Percentiles rank a stretch among this genome's conserved stretches.
Evolutionary conservation across 2,888 invertebrate genomes (phyloP).

Genomic region (Pseudolycoriella hygida): DNA sequence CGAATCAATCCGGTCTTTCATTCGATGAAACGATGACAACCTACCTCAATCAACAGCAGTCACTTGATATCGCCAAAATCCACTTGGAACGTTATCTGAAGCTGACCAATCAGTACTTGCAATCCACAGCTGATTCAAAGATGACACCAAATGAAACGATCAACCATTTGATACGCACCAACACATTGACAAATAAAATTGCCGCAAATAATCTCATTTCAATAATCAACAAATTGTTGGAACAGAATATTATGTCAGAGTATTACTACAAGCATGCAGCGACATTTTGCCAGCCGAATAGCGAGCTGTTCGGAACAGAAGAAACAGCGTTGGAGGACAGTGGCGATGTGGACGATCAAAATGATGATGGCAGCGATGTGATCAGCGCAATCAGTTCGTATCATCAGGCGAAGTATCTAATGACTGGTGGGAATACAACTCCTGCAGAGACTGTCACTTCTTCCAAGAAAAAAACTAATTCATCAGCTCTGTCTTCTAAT

Average conservation of each 20-base stretch:
- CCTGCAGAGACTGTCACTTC: too few species aligned
- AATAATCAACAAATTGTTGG: slow-evolving; percentile 16
- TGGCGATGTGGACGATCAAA: background rate
- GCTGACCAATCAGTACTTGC: slow-evolving; percentile 21
- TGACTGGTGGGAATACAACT: too few species aligned
- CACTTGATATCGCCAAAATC: slow-evolving; percentile 24
- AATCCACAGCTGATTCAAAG: slow-evolving; percentile 6
- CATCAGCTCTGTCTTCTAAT: background rate
- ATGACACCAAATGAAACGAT: slow-evolving; percentile 11
- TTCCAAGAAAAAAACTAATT: background rate
- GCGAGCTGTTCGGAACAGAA: background rate
- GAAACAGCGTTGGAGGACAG: background rate
- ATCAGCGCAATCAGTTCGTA: too few species aligned
- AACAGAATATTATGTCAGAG: slow-evolving; percentile 17
- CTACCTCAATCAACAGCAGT: slow-evolving; percentile 20
- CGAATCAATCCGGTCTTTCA: slow-evolving; percentile 20
- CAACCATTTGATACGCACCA: slow-evolving; percentile 15
- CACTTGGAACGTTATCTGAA: slow-evolving; percentile 20
- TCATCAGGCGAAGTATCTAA: too few species aligned
- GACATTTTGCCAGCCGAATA: background rate
- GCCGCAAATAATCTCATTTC: slow-evolving; percentile 16
- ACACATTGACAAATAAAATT: slow-evolving; percentile 16
- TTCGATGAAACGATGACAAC: slow-evolving; percentile 17
- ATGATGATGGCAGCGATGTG: too few species aligned
- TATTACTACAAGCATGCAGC: slow-evolving; percentile 15